Percentiles rank a stretch among this genome's conserved stretches.
Evolutionary conservation across 2,888 invertebrate species (phyloP).

Genomic region (Dryobotodes eremita): DNA sequence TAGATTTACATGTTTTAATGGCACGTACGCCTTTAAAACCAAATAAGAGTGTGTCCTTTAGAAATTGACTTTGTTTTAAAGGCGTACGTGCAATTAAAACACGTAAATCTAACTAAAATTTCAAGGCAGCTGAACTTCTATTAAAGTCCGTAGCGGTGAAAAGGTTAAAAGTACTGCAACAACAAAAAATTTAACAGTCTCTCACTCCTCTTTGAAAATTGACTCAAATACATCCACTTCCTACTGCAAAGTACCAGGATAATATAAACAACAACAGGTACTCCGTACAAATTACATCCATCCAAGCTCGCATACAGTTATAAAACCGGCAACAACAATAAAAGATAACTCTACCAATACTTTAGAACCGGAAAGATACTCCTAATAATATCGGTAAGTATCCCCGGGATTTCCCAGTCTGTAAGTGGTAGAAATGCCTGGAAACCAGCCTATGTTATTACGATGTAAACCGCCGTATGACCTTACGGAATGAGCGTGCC

Average conservation of each 20-base stretch:
- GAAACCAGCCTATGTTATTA: slow-evolving; percentile 42
- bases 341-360: slow-evolving; percentile 26
- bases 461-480: slow-evolving; percentile 6
- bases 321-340: slow-evolving; percentile 39
- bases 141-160: too few relatives aligned
- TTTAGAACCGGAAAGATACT: slow-evolving; percentile 36
- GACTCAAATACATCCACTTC: neutral
- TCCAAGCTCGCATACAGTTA: slow-evolving; percentile 24
- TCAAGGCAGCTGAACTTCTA: too few relatives aligned
- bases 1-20: too few relatives aligned
- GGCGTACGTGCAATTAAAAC: too few relatives aligned
- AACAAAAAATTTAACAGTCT: neutral
- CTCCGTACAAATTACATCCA: slow-evolving; percentile 28
- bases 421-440: slow-evolving; percentile 28
- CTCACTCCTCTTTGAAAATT: neutral
- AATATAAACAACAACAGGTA: slow-evolving; percentile 20
- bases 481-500: neutral
- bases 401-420: slow-evolving; percentile 43
- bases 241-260: slow-evolving; percentile 21
- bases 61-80: too few relatives aligned
- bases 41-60: too few relatives aligned
- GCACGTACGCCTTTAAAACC: too few relatives aligned
- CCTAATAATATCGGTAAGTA: slow-evolving; percentile 45
- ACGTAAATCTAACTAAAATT: too few relatives aligned
- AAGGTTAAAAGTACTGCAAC: neutral